Evolutionary conservation across 2,113 vertebrate genomes (phyloP).

Genomic region (Leucosticte australis): DNA sequence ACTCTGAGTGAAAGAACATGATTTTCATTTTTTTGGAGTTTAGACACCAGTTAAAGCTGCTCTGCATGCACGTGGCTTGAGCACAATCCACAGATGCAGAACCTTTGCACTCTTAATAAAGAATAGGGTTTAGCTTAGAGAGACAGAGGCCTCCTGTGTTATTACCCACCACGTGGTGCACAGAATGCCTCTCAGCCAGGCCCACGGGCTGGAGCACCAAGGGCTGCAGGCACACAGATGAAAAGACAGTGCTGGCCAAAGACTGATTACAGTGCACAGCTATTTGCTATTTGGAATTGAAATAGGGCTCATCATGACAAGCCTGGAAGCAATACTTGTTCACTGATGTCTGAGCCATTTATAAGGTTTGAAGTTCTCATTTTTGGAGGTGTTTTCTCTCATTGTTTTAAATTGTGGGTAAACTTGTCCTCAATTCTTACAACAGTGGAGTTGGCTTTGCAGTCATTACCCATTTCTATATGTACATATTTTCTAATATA

Average conservation of each 20-base stretch:
- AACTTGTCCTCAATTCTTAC: neutral
- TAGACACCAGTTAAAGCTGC: neutral
- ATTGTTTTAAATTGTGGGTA: neutral
- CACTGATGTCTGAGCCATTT: neutral
- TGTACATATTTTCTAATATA: neutral
- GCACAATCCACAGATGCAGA: neutral
- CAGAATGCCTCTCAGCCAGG: neutral
- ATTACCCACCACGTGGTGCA: neutral
- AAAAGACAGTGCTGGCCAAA: neutral
- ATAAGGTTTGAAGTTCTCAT: neutral
- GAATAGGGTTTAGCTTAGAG: neutral
- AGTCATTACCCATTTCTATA: neutral
- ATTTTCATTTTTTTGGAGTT: neutral
- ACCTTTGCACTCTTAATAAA: neutral
- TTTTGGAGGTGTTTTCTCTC: neutral
- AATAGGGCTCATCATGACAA: neutral
- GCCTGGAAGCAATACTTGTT: neutral
- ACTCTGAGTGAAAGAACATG: fast-evolving
- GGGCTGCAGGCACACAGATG: neutral
- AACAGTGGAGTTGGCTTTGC: neutral
- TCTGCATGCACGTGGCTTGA: neutral
- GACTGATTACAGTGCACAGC: neutral
- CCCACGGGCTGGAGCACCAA: neutral
- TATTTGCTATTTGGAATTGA: constrained; percentile 6
- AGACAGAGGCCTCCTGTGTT: neutral